Evolutionary conservation across 1,140 invertebrate genomes (phyloP).

Genomic region (Chelonus insularis): DNA sequence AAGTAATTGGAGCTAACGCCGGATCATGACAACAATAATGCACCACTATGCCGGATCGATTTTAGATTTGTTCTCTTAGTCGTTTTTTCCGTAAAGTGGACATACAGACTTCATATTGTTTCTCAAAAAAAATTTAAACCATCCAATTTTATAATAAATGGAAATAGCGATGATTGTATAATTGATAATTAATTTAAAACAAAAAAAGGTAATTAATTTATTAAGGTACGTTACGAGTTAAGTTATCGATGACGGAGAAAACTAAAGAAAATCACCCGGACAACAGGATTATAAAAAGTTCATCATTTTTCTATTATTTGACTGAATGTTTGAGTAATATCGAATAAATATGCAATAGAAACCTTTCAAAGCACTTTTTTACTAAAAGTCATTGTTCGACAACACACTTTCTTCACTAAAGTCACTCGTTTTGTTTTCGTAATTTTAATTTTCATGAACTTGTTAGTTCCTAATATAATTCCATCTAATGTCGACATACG

Average conservation of each 20-base stretch:
- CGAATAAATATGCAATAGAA: not conserved
- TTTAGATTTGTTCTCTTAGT: slow-evolving; percentile 16
- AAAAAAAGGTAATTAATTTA: too few species aligned
- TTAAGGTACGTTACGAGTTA: too few species aligned
- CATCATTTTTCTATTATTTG: too few species aligned
- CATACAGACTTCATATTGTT: not conserved
- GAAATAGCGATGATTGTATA: too few species aligned
- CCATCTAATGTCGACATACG: slow-evolving; percentile 16
- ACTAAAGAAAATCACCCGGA: not conserved
- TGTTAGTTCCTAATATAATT: not conserved
- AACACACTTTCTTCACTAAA: slow-evolving; percentile 5
- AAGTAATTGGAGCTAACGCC: slow-evolving; percentile 15
- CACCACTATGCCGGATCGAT: slow-evolving; percentile 27
- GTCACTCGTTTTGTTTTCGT: not conserved
- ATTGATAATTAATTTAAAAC: too few species aligned
- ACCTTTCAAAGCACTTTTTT: slow-evolving; percentile 17
- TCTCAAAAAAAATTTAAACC: not conserved
- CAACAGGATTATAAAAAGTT: slow-evolving; percentile 16
- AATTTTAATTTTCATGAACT: slow-evolving; percentile 1
- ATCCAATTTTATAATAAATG: too few species aligned
- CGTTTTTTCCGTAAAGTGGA: not conserved
- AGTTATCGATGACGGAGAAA: not conserved
- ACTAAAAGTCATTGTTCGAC: slow-evolving; percentile 24
- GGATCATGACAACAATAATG: slow-evolving; percentile 28
- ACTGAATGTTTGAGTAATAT: too few species aligned